Conservation (phyloP, 2,888 invertebrate species). For the Uropetala carovei region DNA sequence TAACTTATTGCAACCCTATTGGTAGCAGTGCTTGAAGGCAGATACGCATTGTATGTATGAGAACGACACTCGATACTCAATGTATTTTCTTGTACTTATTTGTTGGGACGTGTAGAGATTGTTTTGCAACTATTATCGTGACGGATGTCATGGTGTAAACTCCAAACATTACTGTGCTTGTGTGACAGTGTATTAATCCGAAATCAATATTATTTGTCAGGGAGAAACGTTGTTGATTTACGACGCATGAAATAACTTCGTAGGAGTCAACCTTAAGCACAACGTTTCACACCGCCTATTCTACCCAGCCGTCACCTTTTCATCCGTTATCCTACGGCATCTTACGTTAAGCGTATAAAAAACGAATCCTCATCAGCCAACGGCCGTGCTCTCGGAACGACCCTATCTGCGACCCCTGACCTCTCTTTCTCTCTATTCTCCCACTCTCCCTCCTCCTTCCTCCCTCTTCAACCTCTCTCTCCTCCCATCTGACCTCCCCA, state of each 20-base stretch:
- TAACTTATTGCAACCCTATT: neutral
- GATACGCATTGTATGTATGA: neutral
- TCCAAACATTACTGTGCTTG: neutral
- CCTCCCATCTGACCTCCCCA: neutral
- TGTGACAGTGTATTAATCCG: neutral
- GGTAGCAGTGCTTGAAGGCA: neutral
- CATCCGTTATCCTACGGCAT: slow-evolving; percentile 16
- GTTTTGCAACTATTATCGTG: neutral
- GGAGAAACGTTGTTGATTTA: neutral
- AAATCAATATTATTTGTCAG: neutral
- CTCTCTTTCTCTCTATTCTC: neutral
- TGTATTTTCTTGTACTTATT: neutral
- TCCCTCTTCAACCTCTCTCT: neutral
- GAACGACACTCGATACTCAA: neutral
- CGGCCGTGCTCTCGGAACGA: neutral
- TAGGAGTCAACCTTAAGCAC: neutral
- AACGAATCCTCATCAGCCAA: slow-evolving; percentile 17
- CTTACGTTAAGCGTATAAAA: neutral
- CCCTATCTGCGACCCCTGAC: neutral
- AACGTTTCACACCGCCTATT: neutral
- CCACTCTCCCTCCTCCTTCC: neutral
- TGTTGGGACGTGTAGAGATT: neutral
- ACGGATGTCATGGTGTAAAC: neutral
- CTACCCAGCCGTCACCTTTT: neutral
- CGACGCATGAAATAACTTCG: neutral